phyloP scores from a whole-genome alignment of 2,888 invertebrate genomes.

The Tenthredo livida region DNA sequence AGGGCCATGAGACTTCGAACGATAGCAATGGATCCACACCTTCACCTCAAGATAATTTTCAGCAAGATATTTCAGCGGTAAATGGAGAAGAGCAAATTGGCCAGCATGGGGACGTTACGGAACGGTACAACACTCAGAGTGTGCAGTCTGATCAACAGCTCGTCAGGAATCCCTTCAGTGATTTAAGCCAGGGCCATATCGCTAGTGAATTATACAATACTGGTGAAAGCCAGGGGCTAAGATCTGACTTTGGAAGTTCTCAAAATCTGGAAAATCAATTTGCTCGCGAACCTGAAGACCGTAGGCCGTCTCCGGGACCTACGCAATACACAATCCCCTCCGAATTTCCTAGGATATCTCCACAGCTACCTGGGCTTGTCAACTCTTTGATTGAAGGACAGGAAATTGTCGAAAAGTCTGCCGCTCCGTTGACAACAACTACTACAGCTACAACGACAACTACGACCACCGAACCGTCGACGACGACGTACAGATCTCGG shows the following conservation, averaged over 20 bases:
- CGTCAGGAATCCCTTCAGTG: background rate
- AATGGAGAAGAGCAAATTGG: conserved; percentile 56
- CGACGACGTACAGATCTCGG: conserved; percentile 69
- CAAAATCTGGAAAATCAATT: conserved; percentile 4
- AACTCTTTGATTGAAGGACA: conserved; percentile 82
- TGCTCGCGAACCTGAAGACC: conserved; percentile 9
- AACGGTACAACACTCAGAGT: background rate
- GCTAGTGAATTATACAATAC: background rate
- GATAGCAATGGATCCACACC: conserved; percentile 55
- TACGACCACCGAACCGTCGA: conserved; percentile 60
- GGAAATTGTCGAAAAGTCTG: conserved; percentile 57
- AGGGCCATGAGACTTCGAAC: conserved; percentile 48
- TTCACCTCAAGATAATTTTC: conserved; percentile 33
- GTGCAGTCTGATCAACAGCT: conserved; percentile 15
- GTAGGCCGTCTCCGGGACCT: conserved; percentile 64
- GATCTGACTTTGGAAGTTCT: conserved; percentile 1
- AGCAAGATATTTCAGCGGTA: background rate
- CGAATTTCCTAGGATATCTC: conserved; percentile 81
- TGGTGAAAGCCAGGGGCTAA: background rate
- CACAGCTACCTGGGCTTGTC: conserved; percentile 82
- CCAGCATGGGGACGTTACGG: conserved; percentile 16
- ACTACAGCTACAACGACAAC: conserved; percentile 66
- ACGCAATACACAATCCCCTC: conserved; percentile 81
- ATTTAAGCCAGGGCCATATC: background rate
- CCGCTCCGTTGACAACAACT: conserved; percentile 58